Evolutionary conservation across 2,797 vertebrate genomes (phyloP), one percentile per base, ranked within the genome.

Genomic region (Selene dorsalis): DNA sequence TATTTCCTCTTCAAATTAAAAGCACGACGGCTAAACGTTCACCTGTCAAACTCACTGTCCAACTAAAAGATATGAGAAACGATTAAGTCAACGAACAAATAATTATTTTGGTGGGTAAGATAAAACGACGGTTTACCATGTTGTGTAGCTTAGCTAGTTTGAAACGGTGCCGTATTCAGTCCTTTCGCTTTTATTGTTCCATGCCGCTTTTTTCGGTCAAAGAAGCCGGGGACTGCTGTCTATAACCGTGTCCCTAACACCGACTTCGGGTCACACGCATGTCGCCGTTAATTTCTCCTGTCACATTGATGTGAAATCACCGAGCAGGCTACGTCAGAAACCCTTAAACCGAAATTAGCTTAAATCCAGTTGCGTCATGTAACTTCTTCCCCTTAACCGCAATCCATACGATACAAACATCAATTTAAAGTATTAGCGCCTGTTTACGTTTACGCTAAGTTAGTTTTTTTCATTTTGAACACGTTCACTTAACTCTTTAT

Each of bases 1-100:
- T 0, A 0, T 0, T 0, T 3, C 17, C n/a, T 13, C 69, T 82
- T 87, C 89, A 91, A 55, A 89, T 1, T 93, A 92, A 91, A 75
- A 80, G 75, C 41, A 7, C 2, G 0, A 0, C 14, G 6, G 0
- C 9, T 6, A 1, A 14, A 35, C 30, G 35, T 17, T 22, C 18
- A 20, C 3, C 26, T 59, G 65, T 45, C 50, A 66, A 63, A 63
- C 41, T 18, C 18, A 28, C 32, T 9, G 47, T 14, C 4, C 0
- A 20, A 35, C 4, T 13, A 28, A 3, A 39, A 11, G 1, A 38
- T 24, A 24, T 10, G 32, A 11, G 20, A n/a, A 1, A 65, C 52
- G 20, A 12, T 22, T 9, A 28, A 22, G 38, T 12, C 3, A 0
- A 4, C 14, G 16, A 10, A 39, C 1, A 45, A 17, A 52, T 4